Evolutionary conservation across 2,888 invertebrate genomes (phyloP).

Genomic region (Sialis lutaria): DNA sequence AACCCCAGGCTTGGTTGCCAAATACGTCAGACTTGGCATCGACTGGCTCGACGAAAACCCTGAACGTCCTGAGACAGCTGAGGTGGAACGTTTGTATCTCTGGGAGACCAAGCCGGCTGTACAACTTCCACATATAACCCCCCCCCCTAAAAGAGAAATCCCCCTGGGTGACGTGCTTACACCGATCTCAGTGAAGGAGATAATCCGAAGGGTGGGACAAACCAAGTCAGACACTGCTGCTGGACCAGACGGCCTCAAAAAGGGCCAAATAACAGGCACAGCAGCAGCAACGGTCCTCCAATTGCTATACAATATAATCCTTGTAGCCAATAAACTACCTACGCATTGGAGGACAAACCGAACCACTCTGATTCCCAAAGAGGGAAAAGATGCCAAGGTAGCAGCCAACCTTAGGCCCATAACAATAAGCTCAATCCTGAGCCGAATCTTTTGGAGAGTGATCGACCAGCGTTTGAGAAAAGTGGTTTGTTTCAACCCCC

Average conservation of each 20-base stretch:
- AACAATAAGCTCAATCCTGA: conserved; percentile 11
- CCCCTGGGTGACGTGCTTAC: not conserved
- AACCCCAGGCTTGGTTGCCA: not conserved
- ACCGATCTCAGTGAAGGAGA: not conserved
- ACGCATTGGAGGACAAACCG: conserved; percentile 10
- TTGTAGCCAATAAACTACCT: not conserved
- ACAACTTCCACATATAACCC: not conserved
- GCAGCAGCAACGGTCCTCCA: not conserved
- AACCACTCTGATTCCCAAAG: conserved; percentile 12
- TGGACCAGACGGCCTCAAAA: not conserved
- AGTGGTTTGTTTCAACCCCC: not conserved
- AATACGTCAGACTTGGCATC: not conserved
- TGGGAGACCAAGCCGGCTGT: not conserved
- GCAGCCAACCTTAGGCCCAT: conserved; percentile 12
- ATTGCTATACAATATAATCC: not conserved
- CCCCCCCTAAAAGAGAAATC: not conserved
- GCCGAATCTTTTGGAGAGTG: conserved; percentile 9
- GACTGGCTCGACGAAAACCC: not conserved
- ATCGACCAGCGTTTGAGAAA: conserved; percentile 7
- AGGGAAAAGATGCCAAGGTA: conserved; percentile 8
- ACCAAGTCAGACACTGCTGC: not conserved
- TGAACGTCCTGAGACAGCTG: not conserved
- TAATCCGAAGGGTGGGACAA: not conserved
- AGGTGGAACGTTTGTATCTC: not conserved
- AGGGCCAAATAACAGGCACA: not conserved